Evolutionary conservation across 2,888 invertebrate genomes (phyloP), one percentile per base, ranked within the genome.

Genomic region (Noctua janthe): DNA sequence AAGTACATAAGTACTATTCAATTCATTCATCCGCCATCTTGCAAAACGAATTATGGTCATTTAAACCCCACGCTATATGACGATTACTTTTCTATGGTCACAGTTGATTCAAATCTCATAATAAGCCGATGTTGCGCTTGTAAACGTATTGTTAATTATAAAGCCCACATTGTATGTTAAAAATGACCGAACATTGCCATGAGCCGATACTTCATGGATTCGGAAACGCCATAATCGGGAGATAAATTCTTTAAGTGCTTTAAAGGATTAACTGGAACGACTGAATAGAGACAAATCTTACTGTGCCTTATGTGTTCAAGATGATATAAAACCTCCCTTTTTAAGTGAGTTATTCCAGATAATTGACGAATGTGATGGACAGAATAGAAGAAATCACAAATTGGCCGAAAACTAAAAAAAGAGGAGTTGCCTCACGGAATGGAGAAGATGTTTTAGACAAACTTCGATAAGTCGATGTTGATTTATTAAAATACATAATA

Each of bases 401-500:
- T 67, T 43, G 15, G 13, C 17, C 39, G 5, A 13, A 67, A 11
- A 13, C 13, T 13, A n/a, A 6, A 43, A 39, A 13, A 43, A 43
- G 13, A n/a, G 15, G n/a, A 43, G 67, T 43, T 67, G 23, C 43
- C 13, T 67, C 20, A 11, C 1, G 13, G n/a, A 43, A 67, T 7
- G 13, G 43, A 67, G 8, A 43, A 43, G 43, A 39, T 66, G 66
- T 66, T 39, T n/a, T 43, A 43, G 7, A n/a, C 23, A 67, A 67
- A 67, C 23, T 13, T 67, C 43, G 43, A 13, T 67, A 35, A 43
- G 67, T n/a, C 39, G 23, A 1, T 39, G 20, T 35, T 62, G n/a
- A 54, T 75, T 81, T 69, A 74, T 47, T 74, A 62, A 59, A 81
- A 74, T 47, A 80, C 66, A 81, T 5, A 74, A 43, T 43, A 67